A percentile compares a stretch with the other conserved stretches of the same genome.
phyloP scores from a whole-genome alignment of 2,888 invertebrate species.

The Lasioglossum figueresi region DNA sequence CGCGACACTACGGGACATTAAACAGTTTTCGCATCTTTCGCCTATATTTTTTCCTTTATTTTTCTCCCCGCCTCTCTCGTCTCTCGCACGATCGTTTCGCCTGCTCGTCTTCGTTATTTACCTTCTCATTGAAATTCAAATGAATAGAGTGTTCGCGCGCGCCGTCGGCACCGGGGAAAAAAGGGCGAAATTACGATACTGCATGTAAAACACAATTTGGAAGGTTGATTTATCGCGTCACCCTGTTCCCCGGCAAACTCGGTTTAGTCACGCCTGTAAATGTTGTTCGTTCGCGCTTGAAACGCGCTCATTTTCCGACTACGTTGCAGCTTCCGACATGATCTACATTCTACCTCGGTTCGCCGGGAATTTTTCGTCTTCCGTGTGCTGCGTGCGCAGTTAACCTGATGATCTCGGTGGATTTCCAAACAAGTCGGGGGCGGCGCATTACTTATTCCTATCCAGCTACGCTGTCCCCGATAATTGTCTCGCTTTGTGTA shows the following conservation, averaged over 20 bases:
- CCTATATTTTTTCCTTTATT: constrained; percentile 2
- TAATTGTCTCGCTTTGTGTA: not conserved
- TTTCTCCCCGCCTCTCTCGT: not conserved
- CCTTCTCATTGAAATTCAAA: constrained; percentile 23
- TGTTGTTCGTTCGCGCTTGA: constrained; percentile 13
- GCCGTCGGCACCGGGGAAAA: not conserved
- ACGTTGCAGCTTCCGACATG: not conserved
- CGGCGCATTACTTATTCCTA: not conserved
- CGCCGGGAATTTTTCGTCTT: constrained; percentile 19
- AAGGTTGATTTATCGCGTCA: constrained; percentile 18
- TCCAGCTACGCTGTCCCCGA: not conserved
- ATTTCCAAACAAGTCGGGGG: constrained; percentile 1
- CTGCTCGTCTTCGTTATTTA: not conserved
- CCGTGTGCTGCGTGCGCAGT: not conserved
- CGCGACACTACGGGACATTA: constrained; percentile 45
- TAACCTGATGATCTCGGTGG: not conserved
- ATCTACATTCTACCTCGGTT: constrained; percentile 18
- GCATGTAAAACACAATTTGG: constrained; percentile 14
- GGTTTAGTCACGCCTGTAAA: constrained; percentile 41
- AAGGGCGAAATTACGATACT: constrained; percentile 6
- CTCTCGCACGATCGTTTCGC: not conserved
- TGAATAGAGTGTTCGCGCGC: not conserved
- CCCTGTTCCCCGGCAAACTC: not conserved
- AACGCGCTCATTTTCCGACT: constrained; percentile 12
- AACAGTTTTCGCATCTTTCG: constrained; percentile 45